A percentile compares a stretch with the other conserved stretches of the same genome.
phyloP scores from a whole-genome alignment of 2,113 vertebrate species.

The Pelvicachromis taeniatus region DNA sequence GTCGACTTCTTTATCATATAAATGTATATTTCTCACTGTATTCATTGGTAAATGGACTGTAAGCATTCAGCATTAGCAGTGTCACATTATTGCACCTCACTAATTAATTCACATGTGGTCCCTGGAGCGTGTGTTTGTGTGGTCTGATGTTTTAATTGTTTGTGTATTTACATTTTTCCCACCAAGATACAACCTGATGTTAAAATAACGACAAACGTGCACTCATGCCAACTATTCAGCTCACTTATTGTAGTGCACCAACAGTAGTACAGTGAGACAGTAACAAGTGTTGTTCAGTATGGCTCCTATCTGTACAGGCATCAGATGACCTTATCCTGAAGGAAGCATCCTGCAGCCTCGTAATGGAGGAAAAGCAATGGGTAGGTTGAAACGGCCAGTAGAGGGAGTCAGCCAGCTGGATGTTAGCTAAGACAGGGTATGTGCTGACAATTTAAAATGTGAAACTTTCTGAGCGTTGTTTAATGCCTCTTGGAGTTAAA shows the following conservation, averaged over 20 bases:
- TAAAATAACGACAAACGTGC: slow-evolving; percentile 7
- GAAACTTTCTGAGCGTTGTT: neutral
- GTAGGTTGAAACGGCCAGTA: slow-evolving; percentile 6
- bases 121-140: slow-evolving; percentile 51
- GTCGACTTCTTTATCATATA: slow-evolving; percentile 15
- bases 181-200: slow-evolving; percentile 1
- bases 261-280: neutral
- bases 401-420: slow-evolving; percentile 24
- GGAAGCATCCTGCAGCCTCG: neutral
- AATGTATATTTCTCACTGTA: slow-evolving; percentile 29
- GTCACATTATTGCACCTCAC: slow-evolving; percentile 23
- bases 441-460: neutral
- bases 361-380: neutral
- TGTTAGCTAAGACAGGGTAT: slow-evolving; percentile 7
- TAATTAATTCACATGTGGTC: slow-evolving; percentile 38
- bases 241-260: slow-evolving; percentile 32
- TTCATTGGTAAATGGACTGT: neutral
- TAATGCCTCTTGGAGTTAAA: neutral
- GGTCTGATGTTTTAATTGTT: slow-evolving; percentile 14
- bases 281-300: neutral
- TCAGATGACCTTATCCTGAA: neutral
- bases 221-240: slow-evolving; percentile 28
- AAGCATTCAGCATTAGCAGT: slow-evolving; percentile 19
- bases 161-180: slow-evolving; percentile 25
- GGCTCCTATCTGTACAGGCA: neutral